Evolutionary conservation across 2,113 vertebrate genomes (phyloP), one percentile per base, ranked within the genome.

Genomic region (Melanocharis versteri): DNA sequence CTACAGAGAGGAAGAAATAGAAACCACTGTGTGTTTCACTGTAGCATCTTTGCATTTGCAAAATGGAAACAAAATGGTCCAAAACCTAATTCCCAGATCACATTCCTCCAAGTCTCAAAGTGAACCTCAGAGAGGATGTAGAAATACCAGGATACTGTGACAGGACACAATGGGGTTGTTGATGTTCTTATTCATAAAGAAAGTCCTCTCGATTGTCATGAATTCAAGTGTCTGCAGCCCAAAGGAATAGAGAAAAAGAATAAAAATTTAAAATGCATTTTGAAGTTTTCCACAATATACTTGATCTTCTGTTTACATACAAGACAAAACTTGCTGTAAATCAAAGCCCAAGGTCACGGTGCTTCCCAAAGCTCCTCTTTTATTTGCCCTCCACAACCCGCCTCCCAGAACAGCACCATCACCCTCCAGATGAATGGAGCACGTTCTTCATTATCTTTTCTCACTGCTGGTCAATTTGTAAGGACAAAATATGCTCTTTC

Each of bases 1-100:
- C 95, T 95, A 96, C 45, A 71, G 95, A 97, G 95, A 96, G 81
- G 85, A 93, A 97, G 94, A 96, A 96, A 97, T 40, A 95, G 90
- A 96, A 95, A 90, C 94, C 92, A 48, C 89, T 86, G 48, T 90
- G 87, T 85, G 68, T 86, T 95, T 68, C 54, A 35, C 92, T 93
- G 90, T 48, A 82, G 91, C 96, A 96, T 97, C 94, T 93, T 92
- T 70, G 62, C 91, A 77, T 92, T 81, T 94, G 92, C 71, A 92
- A 95, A 94, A 94, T 94, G 82, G 81, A 69, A 94, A 80, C 65
- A 95, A 94, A 96, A 37, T 33, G 56, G 80, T 89, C 80, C 86
- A 93, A 95, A 95, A 77, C 19, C 27, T 87, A 92, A 97, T 94
- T 95, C 91, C 89, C 94, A 91, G 72, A 92, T 54, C 83, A 64